Base-by-base conservation (phyloP, 2,888 invertebrate genomes). In the Scaeva pyrastri region DNA sequence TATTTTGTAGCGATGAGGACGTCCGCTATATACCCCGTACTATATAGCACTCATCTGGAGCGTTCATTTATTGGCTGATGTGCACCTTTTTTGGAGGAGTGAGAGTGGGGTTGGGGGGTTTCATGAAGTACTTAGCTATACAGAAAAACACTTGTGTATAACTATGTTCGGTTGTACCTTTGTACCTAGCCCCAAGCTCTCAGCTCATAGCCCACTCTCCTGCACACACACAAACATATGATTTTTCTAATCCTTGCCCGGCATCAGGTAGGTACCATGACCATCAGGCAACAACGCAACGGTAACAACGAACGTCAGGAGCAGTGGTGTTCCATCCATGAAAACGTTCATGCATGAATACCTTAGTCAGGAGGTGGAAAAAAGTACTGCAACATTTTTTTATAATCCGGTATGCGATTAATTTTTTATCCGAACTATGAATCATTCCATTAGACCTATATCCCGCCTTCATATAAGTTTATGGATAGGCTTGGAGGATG, bases 391-490 rank as follows among this genome's bases (percentile, higher is more conserved):
- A 66, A 62, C 55, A 62, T 62, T 55, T 83, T 73, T 83, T 52
- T 68, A 68, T 60, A 50, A 64, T 60, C 70, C 50, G 41, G 36
- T 16, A 62, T 74, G 41, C 78, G 78, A 78, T 78, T 74, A 78
- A 83, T 70, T 64, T 83, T 75, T 58, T 74, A 70, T 78, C 74
- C 43, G 48, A 74, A 36, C 62, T 55, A 41, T 70, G 52, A 56
- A 64, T 72, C 66, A 73, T 55, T 60, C 50, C 71, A 73, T 48
- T 68, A 23, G 43, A 12, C 21, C n/a, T 45, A 14, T 45, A 14
- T 66, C 1, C 8, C 5, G 23, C 31, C 31, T 31, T 31, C 6
- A 8, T 8, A 31, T 31, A 31, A 5, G 31, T 31, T 31, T 31
- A 7, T 31, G 31, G 1, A 6, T 21, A 2, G 31, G 68, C n/a